Evolutionary conservation across 2,113 vertebrate genomes (phyloP), one percentile per base, ranked within the genome.

Genomic region (Psophia crepitans): DNA sequence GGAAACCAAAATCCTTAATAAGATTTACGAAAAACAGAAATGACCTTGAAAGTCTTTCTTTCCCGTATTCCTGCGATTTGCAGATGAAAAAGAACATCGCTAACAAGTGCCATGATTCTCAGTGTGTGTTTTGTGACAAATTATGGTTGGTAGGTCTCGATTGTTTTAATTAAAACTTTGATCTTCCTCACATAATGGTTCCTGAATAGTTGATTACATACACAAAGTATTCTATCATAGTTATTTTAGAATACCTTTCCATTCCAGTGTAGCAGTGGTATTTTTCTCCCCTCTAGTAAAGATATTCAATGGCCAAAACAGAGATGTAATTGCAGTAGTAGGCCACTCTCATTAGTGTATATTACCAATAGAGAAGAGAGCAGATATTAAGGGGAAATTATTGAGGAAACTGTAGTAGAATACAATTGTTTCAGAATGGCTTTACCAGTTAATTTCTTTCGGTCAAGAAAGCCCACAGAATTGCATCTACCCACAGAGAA

Each of bases 181-280:
- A 41, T 75, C 16, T 63, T 87, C 18, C 43, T 76, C 18, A 48
- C 17, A 16, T 48, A 66, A 80, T 32, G 0, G 0, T 22, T 84
- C 17, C 30, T 33, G 27, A 81, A 28, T 51, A 14, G 23, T 37
- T 58, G 27, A 43, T 43, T 84, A 66, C 15, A 39, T 80, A 60
- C 11, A 44, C 7, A 87, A 80, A 80, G 48, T 57, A 4, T 46
- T 74, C 0, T 0, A 32, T 30, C 0, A 14, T 8, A n/a, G 3
- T 41, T 75, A 66, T 66, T 84, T 84, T 75, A 71, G 20, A 68
- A 58, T 19, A 73, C 12, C 3, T 39, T 87, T 57, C 5, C 68
- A 51, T 56, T 69, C n/a, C 15, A 23, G 15, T 30, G 10, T 39
- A 64, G 11, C 27, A 82, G 27, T 13, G 10, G 7, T 22, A 32